A percentile compares a stretch with the other conserved stretches of the same genome.
Conservation (phyloP, 2,888 invertebrate genomes). For the Drosophila engyochracea region DNA sequence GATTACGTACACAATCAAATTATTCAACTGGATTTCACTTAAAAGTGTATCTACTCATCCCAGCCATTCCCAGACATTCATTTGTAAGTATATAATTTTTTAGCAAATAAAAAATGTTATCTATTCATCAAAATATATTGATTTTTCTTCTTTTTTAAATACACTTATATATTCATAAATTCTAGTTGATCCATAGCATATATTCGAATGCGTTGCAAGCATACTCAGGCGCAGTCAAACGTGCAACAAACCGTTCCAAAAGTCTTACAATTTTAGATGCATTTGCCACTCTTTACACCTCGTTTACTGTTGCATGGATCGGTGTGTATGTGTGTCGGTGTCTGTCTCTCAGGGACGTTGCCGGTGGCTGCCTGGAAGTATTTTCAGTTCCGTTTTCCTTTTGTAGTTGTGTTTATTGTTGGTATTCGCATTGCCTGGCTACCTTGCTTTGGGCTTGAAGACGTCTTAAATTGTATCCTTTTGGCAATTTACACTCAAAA, state of each 20-base stretch:
- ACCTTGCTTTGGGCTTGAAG: slow-evolving; percentile 28
- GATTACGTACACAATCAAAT: background rate
- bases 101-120: too few relatives aligned
- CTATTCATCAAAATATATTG: background rate
- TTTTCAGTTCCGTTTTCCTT: slow-evolving; percentile 13
- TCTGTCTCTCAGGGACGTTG: background rate
- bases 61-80: too few relatives aligned
- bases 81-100: too few relatives aligned
- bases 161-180: background rate
- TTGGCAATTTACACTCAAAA: slow-evolving; percentile 43
- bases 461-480: slow-evolving; percentile 55
- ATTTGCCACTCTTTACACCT: background rate
- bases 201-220: background rate
- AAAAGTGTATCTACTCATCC: too few relatives aligned
- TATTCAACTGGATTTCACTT: background rate
- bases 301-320: background rate
- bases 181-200: background rate
- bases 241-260: slow-evolving; percentile 2
- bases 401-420: slow-evolving; percentile 1
- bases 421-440: slow-evolving; percentile 12
- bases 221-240: slow-evolving; percentile 1
- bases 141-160: background rate
- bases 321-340: background rate
- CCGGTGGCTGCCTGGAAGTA: background rate
- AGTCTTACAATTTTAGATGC: background rate